These are phyloP conservation scores for Hymenochirus boettgeri DNA, from an alignment of 2,113 vertebrate genomes.

Conservation along the genomic window DNA sequence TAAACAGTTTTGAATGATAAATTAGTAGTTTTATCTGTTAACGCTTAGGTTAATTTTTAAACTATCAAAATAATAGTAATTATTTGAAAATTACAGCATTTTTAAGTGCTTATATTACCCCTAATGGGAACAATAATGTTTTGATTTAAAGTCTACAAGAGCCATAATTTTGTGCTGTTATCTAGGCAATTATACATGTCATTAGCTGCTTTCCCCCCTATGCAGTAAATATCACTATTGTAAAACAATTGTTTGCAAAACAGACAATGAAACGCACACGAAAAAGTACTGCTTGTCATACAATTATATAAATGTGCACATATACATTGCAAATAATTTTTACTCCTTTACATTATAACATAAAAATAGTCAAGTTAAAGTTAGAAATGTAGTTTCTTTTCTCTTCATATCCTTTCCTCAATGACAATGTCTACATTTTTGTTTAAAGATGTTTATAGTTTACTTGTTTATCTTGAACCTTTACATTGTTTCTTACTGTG, in stretches of 20 bases:
- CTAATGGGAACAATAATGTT: background rate
- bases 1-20: background rate
- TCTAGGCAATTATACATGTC: background rate
- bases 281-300: too few species aligned
- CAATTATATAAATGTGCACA: too few species aligned
- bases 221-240: background rate
- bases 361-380: too few species aligned
- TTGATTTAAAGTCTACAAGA: background rate
- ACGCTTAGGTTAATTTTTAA: background rate
- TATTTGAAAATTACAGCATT: background rate
- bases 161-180: background rate
- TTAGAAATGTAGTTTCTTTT: too few species aligned
- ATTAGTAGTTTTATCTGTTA: conserved; percentile 1
- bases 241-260: background rate
- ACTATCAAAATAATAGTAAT: background rate
- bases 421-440: too few species aligned
- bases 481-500: too few species aligned
- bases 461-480: too few species aligned
- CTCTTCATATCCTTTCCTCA: too few species aligned
- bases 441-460: too few species aligned
- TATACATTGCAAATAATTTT: too few species aligned
- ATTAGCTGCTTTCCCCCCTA: background rate
- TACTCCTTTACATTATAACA: too few species aligned
- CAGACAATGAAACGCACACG: too few species aligned
- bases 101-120: background rate